Evolutionary conservation across 2,797 vertebrate genomes (phyloP), one percentile per base, ranked within the genome.

Genomic region (Megalops cyprinoides): DNA sequence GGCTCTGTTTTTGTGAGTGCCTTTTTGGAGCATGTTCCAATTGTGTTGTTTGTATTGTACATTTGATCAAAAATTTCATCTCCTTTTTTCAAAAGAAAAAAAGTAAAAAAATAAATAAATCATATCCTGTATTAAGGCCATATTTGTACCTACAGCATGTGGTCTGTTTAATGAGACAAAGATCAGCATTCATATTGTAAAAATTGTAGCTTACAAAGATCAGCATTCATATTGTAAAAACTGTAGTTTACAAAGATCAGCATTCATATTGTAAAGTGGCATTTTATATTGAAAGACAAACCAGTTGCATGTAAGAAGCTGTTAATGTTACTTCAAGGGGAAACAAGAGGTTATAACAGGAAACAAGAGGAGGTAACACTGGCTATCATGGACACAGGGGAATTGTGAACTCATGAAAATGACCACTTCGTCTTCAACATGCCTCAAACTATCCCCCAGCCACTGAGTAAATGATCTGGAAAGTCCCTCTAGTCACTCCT

Each of bases 361-460:
- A 75, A n/a, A n/a, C n/a, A n/a, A 23, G 6, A 34, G 31, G 28
- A 25, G 37, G n/a, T 39, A 28, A 23, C n/a, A 23, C 49, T n/a
- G 31, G 37, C 48, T 56, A 23, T 76, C 48, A 28, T 34, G 74
- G 51, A 39, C 49, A 39, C 51, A 56, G 51, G 15, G 51, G 48
- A 53, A 20, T 31, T n/a, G 9, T 56, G 74, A 76, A 49, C 74
- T 76, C 48, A 49, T 53, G 28, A 55, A 76, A 76, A 53, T 76
- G 15, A 76, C 31, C 48, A 76, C 28, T 31, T 74, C 44, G 53
- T 76, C 31, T 76, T 25, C 18, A 53, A 23, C 46, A 53, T 14
- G 25, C 48, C 74, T 76, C 49, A 34, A 34, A 55, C 74, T n/a
- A 34, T 53, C 74, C 31, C 37, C 74, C 14, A 51, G 73, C 42